These are phyloP conservation scores for Augochlorella aurata DNA, from an alignment of 2,888 invertebrate species.

Conservation along the genomic window DNA sequence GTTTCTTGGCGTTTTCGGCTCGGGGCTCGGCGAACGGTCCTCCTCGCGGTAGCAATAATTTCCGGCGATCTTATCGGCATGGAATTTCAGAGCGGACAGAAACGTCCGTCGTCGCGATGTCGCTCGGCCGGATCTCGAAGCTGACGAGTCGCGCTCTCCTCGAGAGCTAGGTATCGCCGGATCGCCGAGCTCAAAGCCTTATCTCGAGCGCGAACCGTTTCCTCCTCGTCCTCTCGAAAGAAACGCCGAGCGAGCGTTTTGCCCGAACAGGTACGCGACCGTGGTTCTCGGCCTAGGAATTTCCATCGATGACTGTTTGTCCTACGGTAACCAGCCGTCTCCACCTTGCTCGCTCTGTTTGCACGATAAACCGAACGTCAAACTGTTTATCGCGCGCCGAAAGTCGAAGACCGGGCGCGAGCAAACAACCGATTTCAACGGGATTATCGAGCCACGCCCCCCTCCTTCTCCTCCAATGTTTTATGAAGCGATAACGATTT, in stretches of 20 bases:
- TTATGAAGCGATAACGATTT: slow-evolving; percentile 64
- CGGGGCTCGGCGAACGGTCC: background rate
- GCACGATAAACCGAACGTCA: slow-evolving; percentile 69
- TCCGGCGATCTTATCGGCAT: slow-evolving; percentile 74
- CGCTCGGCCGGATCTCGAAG: slow-evolving; percentile 63
- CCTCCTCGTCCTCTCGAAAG: background rate
- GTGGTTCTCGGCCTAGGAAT: slow-evolving; percentile 33
- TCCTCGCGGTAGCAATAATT: slow-evolving; percentile 74
- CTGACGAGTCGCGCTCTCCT: slow-evolving; percentile 11
- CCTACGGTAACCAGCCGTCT: slow-evolving; percentile 42
- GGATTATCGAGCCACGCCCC: slow-evolving; percentile 54
- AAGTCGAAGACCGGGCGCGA: slow-evolving; percentile 48
- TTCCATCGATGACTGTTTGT: slow-evolving; percentile 60
- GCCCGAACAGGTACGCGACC: background rate
- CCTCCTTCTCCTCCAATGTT: background rate
- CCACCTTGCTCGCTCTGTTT: slow-evolving; percentile 67
- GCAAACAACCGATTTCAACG: slow-evolving; percentile 43
- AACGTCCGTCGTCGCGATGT: slow-evolving; percentile 74
- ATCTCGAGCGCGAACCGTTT: background rate
- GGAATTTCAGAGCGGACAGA: slow-evolving; percentile 73
- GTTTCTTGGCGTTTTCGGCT: background rate
- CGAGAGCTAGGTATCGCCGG: background rate
- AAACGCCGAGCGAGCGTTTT: background rate
- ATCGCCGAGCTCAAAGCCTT: background rate
- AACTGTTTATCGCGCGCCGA: slow-evolving; percentile 61